Conservation (phyloP, 2,888 invertebrate species). For the Fissipunctia ypsillon region DNA sequence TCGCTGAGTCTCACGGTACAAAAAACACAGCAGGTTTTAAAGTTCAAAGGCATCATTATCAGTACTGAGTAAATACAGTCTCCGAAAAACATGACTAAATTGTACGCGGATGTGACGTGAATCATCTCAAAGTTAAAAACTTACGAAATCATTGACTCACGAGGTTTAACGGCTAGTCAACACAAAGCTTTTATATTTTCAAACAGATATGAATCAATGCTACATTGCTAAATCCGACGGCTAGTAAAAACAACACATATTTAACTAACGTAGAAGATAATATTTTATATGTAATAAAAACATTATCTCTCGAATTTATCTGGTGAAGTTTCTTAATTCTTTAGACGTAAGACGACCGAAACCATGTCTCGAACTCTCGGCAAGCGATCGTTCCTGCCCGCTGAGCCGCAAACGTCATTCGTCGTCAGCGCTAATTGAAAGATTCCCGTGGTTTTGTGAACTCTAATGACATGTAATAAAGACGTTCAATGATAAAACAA, state of each 20-base stretch:
- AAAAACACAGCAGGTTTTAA: conserved; percentile 47
- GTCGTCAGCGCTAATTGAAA: conserved; percentile 75
- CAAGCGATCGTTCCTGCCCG: conserved; percentile 68
- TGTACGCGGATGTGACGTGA: conserved; percentile 41
- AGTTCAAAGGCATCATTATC: conserved; percentile 35
- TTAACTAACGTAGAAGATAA: conserved; percentile 19
- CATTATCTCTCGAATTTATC: conserved; percentile 50
- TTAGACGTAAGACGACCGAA: conserved; percentile 36
- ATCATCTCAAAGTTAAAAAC: conserved; percentile 40
- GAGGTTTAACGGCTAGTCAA: conserved; percentile 32
- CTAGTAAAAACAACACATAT: conserved; percentile 31
- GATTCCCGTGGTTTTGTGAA: conserved; percentile 68
- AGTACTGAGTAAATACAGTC: conserved; percentile 27
- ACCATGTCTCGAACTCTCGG: conserved; percentile 11
- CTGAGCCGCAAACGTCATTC: conserved; percentile 76
- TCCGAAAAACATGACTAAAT: conserved; percentile 25
- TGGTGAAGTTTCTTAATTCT: conserved; percentile 59
- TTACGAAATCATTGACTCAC: conserved; percentile 42
- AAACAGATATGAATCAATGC: conserved; percentile 44
- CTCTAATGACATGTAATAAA: conserved; percentile 69
- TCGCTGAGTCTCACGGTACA: conserved; percentile 55
- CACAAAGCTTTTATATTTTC: conserved; percentile 38
- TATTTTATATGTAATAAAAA: conserved; percentile 30
- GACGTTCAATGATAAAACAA: conserved; percentile 67
- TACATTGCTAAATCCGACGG: conserved; percentile 44